These are phyloP conservation scores for Perithous albicinctus DNA, from an alignment of 2,888 invertebrate genomes.

Conservation along the genomic window DNA sequence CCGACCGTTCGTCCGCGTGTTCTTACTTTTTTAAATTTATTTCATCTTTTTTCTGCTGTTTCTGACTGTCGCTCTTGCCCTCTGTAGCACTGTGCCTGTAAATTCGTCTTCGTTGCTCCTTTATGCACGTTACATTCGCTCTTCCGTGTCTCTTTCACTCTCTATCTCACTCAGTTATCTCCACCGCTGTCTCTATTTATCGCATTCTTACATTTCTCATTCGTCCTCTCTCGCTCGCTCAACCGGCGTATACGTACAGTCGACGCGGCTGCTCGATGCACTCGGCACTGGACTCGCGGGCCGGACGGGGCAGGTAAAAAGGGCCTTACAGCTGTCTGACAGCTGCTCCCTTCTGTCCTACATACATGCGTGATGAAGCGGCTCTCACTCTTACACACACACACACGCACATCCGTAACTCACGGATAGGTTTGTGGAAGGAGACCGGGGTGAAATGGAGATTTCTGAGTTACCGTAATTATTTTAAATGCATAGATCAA, in stretches of 20 bases:
- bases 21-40: slow-evolving; percentile 23
- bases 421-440: slow-evolving; percentile 5
- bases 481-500: too few relatives aligned
- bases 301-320: slow-evolving; percentile 83
- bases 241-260: neutral
- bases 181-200: slow-evolving; percentile 11
- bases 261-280: slow-evolving; percentile 67
- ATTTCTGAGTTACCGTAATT: too few relatives aligned
- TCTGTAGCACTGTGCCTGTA: slow-evolving; percentile 1
- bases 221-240: slow-evolving; percentile 31
- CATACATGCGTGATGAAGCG: slow-evolving; percentile 82
- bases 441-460: slow-evolving; percentile 4
- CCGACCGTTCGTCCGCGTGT: slow-evolving; percentile 43
- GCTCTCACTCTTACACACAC: slow-evolving; percentile 65
- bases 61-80: slow-evolving; percentile 23
- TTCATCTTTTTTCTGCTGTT: neutral
- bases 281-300: slow-evolving; percentile 73
- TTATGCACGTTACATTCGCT: slow-evolving; percentile 15
- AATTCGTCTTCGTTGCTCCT: slow-evolving; percentile 42
- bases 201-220: slow-evolving; percentile 36
- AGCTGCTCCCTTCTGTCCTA: slow-evolving; percentile 84
- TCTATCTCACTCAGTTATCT: slow-evolving; percentile 57
- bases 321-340: slow-evolving; percentile 84
- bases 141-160: slow-evolving; percentile 46
- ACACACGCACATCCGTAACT: slow-evolving; percentile 47